Evolutionary conservation across 2,797 vertebrate species (phyloP), one percentile per base, ranked within the genome.

Genomic region (Chrysocyon brachyurus): DNA sequence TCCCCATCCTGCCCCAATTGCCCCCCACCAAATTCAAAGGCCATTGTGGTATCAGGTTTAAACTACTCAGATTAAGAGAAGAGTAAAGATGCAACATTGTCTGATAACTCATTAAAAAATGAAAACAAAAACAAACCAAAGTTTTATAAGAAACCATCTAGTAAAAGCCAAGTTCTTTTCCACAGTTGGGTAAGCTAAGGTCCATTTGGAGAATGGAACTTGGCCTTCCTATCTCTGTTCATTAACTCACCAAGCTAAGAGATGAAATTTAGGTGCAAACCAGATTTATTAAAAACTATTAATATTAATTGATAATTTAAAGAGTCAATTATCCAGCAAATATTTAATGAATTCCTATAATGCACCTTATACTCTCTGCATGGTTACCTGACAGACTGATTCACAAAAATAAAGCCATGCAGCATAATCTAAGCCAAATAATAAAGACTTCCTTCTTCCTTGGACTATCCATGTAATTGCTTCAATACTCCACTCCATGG

Each of bases 281-380:
- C 59, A 77, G 56, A 92, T 59, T 56, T 56, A 92, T 94, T 96
- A 92, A 87, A 56, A 91, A 63, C 31, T 95, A 90, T 90, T 85
- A 82, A 49, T 33, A 95, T 92, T 93, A 92, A 91, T 88, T 96
- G 86, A 90, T 96, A 97, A 92, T 94, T 84, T 87, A 96, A 96
- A 95, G 87, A 85, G 46, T 92, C 73, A 96, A 73, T 83, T 82
- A 96, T 78, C 57, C 73, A 93, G 81, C 77, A 96, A 83, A 64
- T 89, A 96, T 63, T 90, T 97, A 95, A 96, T 90, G 40, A 96
- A 95, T 88, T 88, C 36, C 28, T 68, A 86, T 78, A 78, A 89
- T 36, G 73, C 77, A 61, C 26, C n/a, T 77, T 90, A 87, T 46
- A 73, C 40, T 28, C 64, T 86, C 82, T 36, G 52, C 61, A 7